Conservation (phyloP, 2,797 vertebrate genomes). For the Acanthurus leucopareius region DNA sequence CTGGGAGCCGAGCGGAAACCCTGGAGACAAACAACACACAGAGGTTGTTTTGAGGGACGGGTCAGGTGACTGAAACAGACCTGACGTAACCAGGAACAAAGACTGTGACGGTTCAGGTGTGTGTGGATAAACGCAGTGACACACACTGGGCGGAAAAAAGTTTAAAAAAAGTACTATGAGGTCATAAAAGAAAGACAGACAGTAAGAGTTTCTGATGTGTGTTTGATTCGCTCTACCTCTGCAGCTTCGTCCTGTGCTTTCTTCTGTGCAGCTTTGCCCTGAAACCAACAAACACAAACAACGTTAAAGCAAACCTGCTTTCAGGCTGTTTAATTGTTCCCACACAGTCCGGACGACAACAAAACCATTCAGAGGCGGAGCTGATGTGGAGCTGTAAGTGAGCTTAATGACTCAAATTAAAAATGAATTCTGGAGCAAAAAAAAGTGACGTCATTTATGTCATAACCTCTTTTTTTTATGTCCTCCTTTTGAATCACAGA, state of each 20-base stretch:
- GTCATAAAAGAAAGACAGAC: neutral
- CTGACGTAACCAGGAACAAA: constrained; percentile 33
- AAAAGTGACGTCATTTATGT: neutral
- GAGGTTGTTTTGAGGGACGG: constrained; percentile 32
- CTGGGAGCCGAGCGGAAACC: constrained; percentile 35
- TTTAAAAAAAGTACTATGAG: neutral
- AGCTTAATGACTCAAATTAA: neutral
- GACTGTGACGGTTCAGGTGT: neutral
- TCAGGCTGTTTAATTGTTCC: neutral
- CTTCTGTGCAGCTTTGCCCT: constrained; percentile 68
- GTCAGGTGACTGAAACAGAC: constrained; percentile 46
- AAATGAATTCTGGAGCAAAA: neutral
- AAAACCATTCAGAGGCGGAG: neutral
- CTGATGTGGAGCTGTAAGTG: neutral
- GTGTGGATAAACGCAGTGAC: neutral
- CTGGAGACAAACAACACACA: constrained; percentile 39
- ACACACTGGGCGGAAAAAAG: neutral
- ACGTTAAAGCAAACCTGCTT: neutral
- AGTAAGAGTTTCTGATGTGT: neutral
- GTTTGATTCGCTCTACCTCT: constrained; percentile 62
- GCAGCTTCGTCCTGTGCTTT: constrained; percentile 25
- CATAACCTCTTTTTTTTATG: neutral
- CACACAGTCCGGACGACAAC: neutral
- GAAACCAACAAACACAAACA: constrained; percentile 50
- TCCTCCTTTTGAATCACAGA: neutral